Base-by-base conservation (phyloP, 2,113 vertebrate genomes). In the Recurvirostra avosetta region DNA sequence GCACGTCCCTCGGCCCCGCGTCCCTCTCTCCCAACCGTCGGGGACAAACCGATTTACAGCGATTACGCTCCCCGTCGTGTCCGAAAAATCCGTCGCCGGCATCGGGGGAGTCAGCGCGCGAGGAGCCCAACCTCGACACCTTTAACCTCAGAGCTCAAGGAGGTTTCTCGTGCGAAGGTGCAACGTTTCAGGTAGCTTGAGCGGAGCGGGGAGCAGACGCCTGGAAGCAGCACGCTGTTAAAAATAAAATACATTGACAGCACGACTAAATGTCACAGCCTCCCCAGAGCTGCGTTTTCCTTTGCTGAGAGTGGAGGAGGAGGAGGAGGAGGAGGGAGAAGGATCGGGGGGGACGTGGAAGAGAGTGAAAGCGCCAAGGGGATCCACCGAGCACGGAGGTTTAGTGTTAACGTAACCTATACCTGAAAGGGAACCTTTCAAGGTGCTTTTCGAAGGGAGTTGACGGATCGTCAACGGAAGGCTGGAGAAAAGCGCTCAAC, bases 1-100 rank as follows among this genome's bases (percentile, higher is more conserved):
- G 2, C 0, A 15, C 4, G n/a, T 32, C 43, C 2, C 32, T 20
- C n/a, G 21, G 18, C 79, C 34, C 30, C 26, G 0, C 1, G 17
- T 38, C 38, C 79, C 68, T 36, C 4, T 3, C 40, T 66, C 73
- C 72, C 22, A 12, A 25, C 49, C 22, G 22, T 7, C 12, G 22
- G 49, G 49, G 11, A 25, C 23, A 17, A 6, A 40, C 23, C 4
- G 4, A 34, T 2, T 15, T 11, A 5, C n/a, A 15, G 63, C 58
- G 2, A 7, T 2, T 7, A 10, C 12, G 1, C 38, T 18, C 59
- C 17, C 80, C 49, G 1, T 1, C 1, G 5, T 0, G 65, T 36
- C 91, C 75, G 25, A 3, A 43, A 72, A 45, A 45, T 45, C 45
- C 45, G 18, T 45, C 45, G 8, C 8, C 45, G 45, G 21, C 25